Evolutionary conservation across 1,140 invertebrate genomes (phyloP), one percentile per base, ranked within the genome.

Genomic region (Pissodes strobi): DNA sequence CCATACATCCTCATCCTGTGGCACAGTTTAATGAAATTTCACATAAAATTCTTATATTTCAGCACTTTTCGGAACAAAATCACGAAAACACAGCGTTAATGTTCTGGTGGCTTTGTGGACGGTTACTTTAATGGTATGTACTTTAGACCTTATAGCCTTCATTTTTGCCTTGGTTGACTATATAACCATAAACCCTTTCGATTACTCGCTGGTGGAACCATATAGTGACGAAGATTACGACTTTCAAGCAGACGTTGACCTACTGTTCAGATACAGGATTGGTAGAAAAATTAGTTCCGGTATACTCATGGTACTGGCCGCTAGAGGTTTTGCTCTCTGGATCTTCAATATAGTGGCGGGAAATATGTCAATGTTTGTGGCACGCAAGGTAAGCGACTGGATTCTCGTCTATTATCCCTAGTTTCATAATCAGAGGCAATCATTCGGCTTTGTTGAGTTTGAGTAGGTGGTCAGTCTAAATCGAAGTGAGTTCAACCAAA

Each of bases 281-380:
- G 55, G 55, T 1, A 13, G 19, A 18, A 57, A 57, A 25, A 27
- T 57, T 10, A 13, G 6, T 2, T 57, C 12, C 19, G 55, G 55
- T 10, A 27, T 57, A 10, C 4, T 30, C 9, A 10, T 18, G 5
- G 30, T 23, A 2, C 9, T 43, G 39, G n/a, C n/a, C 2, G 39
- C 38, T 18, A 15, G 38, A 13, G 55, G 55, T 10, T 57, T 18
- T 15, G 13, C 17, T 12, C 22, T 57, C 2, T 57, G 55, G 55
- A 8, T 57, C n/a, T 45, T 57, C 23, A 57, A 57, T 17, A 17
- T 1, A 9, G 38, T 25, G 12, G n/a, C 25, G 1, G 38, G 55
- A 5, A 10, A 45, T 38, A 19, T 13, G 4, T 57, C 21, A 10
- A 15, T 57, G 3, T 19, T 57, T 0, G 15, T 10, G 12, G 12